Base-by-base conservation (phyloP, 2,888 invertebrate species). In the Schrankia costaestrigalis region DNA sequence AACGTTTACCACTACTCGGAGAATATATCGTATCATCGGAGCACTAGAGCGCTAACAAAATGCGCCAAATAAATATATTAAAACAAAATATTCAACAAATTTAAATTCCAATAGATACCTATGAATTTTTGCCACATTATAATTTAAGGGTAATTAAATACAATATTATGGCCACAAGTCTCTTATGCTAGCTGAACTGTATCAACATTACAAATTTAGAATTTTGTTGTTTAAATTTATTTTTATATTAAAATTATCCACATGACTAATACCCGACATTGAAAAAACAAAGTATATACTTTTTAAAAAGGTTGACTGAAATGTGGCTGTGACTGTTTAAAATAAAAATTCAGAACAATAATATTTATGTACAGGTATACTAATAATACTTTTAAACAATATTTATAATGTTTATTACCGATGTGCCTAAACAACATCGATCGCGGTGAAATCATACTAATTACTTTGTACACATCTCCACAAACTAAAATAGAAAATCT, bases 361-460 rank as follows among this genome's bases (percentile, higher is more conserved):
- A 78, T 78, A 76, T 76, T 73, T 86, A 86, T 83, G 56, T 83
- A 83, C 84, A 85, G 52, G 72, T 85, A 82, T 73, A 74, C 85
- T 86, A 86, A 79, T 85, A 86, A 86, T 85, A 86, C 85, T 85
- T 84, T 82, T 74, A 84, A 85, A 84, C 79, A 82, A 84, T 84
- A 85, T 84, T 82, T 84, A 86, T 84, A 85, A 71, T 67, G 68
- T 72, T 75, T 52, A 57, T 67, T 59, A 42, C 67, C 70, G 65
- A 71, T 67, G 65, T 67, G 53, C 40, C 54, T 67, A 52, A 62
- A 70, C 66, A 71, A 68, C 73, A 71, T 69, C 66, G 75, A 75
- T 68, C 61, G 59, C 69, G 60, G 63, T 50, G 56, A 73, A 78
- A 75, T 68, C 67, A 75, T 73, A 74, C 59, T 76, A 70, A 73